Conservation (phyloP, 1,140 invertebrate species). For the Triops cancriformis region DNA sequence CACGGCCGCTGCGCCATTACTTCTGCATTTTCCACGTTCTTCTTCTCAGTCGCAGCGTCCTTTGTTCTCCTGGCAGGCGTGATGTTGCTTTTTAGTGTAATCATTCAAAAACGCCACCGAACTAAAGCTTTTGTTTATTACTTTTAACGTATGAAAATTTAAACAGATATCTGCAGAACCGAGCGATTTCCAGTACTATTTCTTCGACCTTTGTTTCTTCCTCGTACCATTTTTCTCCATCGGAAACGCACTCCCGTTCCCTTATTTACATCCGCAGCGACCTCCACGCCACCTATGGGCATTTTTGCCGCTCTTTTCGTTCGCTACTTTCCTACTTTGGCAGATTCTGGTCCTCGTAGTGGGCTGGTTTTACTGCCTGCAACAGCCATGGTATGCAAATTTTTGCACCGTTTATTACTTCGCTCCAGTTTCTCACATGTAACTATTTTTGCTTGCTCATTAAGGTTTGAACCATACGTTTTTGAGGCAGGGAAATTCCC, state of each 20-base stretch:
- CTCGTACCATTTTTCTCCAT: constrained; percentile 25
- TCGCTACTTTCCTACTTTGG: constrained; percentile 25
- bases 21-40: constrained; percentile 51
- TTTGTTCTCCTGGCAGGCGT: constrained; percentile 23
- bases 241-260: constrained; percentile 20
- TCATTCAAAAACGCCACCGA: background rate
- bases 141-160: background rate
- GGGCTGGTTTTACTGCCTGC: constrained; percentile 26
- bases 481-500: constrained; percentile 21
- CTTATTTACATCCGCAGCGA: constrained; percentile 12
- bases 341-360: constrained; percentile 22
- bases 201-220: constrained; percentile 2
- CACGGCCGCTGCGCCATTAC: constrained; percentile 49
- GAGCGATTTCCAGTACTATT: constrained; percentile 28
- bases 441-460: background rate
- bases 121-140: too few species aligned
- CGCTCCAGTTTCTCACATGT: background rate
- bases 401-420: background rate
- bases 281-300: constrained; percentile 25
- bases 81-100: constrained; percentile 26
- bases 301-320: constrained; percentile 23
- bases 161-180: constrained; percentile 23
- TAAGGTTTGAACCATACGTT: constrained; percentile 25
- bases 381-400: constrained; percentile 25
- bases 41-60: constrained; percentile 49